phyloP scores from a whole-genome alignment of 2,113 vertebrate species.

The Sander lucioperca region DNA sequence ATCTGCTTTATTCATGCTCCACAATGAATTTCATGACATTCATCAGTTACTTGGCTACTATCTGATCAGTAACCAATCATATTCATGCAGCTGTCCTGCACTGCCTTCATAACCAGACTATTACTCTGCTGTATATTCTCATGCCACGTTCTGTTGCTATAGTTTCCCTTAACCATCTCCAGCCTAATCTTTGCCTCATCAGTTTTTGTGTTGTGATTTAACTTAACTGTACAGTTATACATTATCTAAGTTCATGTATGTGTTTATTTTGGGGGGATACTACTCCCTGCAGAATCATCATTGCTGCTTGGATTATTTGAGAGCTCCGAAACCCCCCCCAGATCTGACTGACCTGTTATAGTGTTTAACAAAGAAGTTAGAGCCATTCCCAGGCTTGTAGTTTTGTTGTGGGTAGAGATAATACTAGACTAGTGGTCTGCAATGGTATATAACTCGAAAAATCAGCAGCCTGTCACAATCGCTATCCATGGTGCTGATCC shows the following conservation, averaged over 20 bases:
- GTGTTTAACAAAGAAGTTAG: neutral
- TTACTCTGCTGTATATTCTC: neutral
- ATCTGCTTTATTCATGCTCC: neutral
- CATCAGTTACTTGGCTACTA: neutral
- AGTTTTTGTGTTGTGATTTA: too few species aligned
- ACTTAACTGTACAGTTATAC: neutral
- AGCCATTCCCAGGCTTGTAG: neutral
- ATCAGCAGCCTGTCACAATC: conserved; percentile 10
- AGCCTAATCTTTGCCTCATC: neutral
- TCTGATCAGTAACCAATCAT: neutral
- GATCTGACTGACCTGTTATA: neutral
- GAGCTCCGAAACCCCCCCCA: neutral
- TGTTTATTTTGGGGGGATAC: neutral
- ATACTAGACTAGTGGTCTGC: neutral
- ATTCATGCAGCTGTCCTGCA: neutral
- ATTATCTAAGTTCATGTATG: neutral
- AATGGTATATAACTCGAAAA: neutral
- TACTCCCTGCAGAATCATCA: neutral
- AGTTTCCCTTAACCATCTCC: neutral
- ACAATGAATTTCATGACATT: conserved; percentile 6
- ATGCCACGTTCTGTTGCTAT: neutral
- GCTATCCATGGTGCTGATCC: conserved; percentile 60
- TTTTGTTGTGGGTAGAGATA: neutral
- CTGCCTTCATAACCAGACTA: neutral
- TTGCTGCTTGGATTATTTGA: neutral